Evolutionary conservation across 2,888 invertebrate species (phyloP).

Genomic region (Drosophila leonis): DNA sequence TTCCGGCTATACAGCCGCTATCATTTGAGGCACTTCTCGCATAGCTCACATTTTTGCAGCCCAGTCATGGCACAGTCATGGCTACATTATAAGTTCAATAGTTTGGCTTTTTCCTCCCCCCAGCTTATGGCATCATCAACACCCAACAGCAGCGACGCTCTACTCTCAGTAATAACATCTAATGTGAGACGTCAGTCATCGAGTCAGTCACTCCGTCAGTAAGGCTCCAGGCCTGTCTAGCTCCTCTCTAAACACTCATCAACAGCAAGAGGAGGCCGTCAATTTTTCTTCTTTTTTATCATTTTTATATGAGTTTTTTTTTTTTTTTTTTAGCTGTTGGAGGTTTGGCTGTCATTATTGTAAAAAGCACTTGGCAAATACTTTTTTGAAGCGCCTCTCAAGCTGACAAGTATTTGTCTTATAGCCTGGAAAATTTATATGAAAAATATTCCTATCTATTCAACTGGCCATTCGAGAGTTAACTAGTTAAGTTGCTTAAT

Average conservation of each 20-base stretch:
- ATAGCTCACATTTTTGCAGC: constrained; percentile 20
- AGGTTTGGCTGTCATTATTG: constrained; percentile 61
- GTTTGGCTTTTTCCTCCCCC: constrained; percentile 54
- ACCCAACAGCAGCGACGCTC: constrained; percentile 27
- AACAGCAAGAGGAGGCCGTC: constrained; percentile 19
- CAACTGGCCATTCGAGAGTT: background rate
- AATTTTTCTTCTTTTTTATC: constrained; percentile 5
- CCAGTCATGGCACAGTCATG: constrained; percentile 34
- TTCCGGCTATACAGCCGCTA: background rate
- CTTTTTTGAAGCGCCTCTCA: constrained; percentile 66
- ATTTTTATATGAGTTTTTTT: constrained; percentile 55
- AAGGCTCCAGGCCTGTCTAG: constrained; percentile 24
- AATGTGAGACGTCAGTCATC: constrained; percentile 58
- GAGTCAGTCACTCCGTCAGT: constrained; percentile 29
- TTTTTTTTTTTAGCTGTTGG: constrained; percentile 7
- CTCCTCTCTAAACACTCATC: constrained; percentile 54
- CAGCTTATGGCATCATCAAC: constrained; percentile 59
- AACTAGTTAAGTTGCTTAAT: background rate
- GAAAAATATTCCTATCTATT: constrained; percentile 58
- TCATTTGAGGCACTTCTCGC: background rate
- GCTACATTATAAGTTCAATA: constrained; percentile 64
- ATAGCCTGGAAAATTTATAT: constrained; percentile 66
- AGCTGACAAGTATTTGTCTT: constrained; percentile 63
- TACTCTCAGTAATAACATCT: constrained; percentile 44
- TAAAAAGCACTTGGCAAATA: constrained; percentile 77